Base-by-base conservation (phyloP, 2,888 invertebrate species). In the Atrina japonica region DNA sequence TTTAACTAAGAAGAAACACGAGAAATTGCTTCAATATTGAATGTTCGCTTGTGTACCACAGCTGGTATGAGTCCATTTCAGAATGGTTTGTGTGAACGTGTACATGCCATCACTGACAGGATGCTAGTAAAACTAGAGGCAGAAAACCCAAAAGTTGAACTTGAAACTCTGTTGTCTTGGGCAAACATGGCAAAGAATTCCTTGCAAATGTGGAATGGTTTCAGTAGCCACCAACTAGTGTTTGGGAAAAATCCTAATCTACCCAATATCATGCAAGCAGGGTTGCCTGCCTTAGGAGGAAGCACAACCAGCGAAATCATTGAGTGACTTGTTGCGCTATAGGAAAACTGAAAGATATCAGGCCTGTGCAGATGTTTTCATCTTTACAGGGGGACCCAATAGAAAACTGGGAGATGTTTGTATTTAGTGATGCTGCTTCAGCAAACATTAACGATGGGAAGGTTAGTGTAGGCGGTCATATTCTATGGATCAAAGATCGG, bases 61-160 rank as follows among this genome's bases (percentile, higher is more conserved):
- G 58, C 74, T 27, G 70, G 70, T 52, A 49, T 27, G 53, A 56
- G 59, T 43, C 53, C 40, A n/a, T 64, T n/a, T n/a, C n/a, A n/a
- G n/a, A n/a, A n/a, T n/a, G n/a, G n/a, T n/a, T n/a, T n/a, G n/a
- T 25, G 55, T 43, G 64, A 64, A 29, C 53, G 43, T 7, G 55
- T 63, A 5, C 52, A 63, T 40, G 63, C 63, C 5, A n/a, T 63
- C 2, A 63, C 69, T 25, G 69, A 60, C 45, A 53, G 27, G 27
- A 68, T 68, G 66, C 29, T 73, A 23, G 49, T 66, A 14, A 73
- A 74, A 60, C 59, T 66, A n/a, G 63, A 66, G 25, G 60, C 58
- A 29, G 66, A 74, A 43, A n/a, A 67, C 30, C n/a, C n/a, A n/a
- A n/a, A n/a, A n/a, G n/a, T n/a, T n/a, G n/a, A n/a, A n/a, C n/a